A percentile compares a stretch with the other conserved stretches of the same genome.
Conservation (phyloP, 2,888 invertebrate species). For the Ennomos fuscantarius region DNA sequence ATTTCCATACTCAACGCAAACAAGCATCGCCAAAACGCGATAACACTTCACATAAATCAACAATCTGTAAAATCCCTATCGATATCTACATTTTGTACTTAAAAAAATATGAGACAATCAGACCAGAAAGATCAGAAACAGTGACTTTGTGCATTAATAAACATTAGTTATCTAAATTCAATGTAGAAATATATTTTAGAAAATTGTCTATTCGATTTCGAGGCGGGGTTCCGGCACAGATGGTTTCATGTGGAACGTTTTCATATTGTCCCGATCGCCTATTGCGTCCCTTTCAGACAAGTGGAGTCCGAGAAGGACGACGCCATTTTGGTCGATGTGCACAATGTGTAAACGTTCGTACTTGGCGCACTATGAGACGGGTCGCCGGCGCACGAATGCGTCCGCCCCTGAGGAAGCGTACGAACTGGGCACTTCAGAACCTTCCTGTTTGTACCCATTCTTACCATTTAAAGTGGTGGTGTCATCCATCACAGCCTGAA, state of each 20-base stretch:
- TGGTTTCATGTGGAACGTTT: too few relatives aligned
- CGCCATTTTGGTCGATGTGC: too few relatives aligned
- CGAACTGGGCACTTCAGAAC: conserved; percentile 71
- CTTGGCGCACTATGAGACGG: conserved; percentile 40
- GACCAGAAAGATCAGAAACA: conserved; percentile 55
- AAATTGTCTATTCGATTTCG: conserved; percentile 23
- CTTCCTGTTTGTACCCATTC: conserved; percentile 77
- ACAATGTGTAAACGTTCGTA: too few relatives aligned
- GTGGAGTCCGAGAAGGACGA: too few relatives aligned
- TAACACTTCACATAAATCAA: conserved; percentile 46
- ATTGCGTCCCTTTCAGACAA: too few relatives aligned
- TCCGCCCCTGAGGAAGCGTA: conserved; percentile 78
- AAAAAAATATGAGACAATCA: conserved; percentile 68
- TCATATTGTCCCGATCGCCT: too few relatives aligned
- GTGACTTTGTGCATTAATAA: conserved; percentile 66
- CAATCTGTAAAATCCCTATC: conserved; percentile 56
- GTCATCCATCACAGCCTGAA: conserved; percentile 87
- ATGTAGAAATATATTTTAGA: conserved; percentile 30
- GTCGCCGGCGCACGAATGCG: conserved; percentile 76
- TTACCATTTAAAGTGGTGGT: conserved; percentile 63
- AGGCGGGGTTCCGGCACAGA: conserved; percentile 3
- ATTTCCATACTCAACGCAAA: conserved; percentile 23
- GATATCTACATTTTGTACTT: conserved; percentile 67
- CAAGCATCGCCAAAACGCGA: conserved; percentile 45
- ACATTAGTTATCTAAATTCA: conserved; percentile 38